Evolutionary conservation across 2,888 invertebrate species (phyloP).

Genomic region (Latheticus oryzae): DNA sequence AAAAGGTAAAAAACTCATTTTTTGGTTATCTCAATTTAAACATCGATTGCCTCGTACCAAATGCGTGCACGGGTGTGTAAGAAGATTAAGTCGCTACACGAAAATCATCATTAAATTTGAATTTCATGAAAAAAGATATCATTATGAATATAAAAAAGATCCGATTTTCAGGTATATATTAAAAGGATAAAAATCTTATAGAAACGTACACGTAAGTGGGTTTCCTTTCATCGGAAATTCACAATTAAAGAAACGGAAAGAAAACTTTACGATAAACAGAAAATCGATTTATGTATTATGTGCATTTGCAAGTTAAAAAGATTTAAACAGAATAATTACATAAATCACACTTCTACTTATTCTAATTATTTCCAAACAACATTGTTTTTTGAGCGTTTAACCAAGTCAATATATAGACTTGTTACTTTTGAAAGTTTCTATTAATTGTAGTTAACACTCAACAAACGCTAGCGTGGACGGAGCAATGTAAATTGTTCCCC

Average conservation of each 20-base stretch:
- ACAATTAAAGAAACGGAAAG: constrained; percentile 41
- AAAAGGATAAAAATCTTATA: too few species aligned
- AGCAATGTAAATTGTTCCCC: too few species aligned
- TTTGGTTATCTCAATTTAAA: constrained; percentile 7
- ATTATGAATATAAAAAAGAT: neutral
- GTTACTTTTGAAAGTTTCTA: too few species aligned
- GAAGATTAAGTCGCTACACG: constrained; percentile 5
- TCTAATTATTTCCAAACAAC: constrained; percentile 24
- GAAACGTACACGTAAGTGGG: constrained; percentile 24
- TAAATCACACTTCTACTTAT: constrained; percentile 30
- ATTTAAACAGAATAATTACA: constrained; percentile 33
- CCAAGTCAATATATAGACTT: too few species aligned
- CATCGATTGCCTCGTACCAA: neutral
- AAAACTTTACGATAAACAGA: constrained; percentile 38
- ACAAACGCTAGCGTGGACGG: too few species aligned
- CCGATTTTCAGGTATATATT: too few species aligned
- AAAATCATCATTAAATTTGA: constrained; percentile 7
- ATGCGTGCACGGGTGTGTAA: constrained; percentile 2
- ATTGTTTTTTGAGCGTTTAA: constrained; percentile 4
- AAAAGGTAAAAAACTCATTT: constrained; percentile 4
- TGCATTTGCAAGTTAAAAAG: constrained; percentile 38
- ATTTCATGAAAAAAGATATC: neutral
- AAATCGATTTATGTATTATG: constrained; percentile 41
- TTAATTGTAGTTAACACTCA: too few species aligned
- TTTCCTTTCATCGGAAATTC: constrained; percentile 30